Evolutionary conservation across 2,797 vertebrate species (phyloP), one percentile per base, ranked within the genome.

Genomic region (Esox lucius): DNA sequence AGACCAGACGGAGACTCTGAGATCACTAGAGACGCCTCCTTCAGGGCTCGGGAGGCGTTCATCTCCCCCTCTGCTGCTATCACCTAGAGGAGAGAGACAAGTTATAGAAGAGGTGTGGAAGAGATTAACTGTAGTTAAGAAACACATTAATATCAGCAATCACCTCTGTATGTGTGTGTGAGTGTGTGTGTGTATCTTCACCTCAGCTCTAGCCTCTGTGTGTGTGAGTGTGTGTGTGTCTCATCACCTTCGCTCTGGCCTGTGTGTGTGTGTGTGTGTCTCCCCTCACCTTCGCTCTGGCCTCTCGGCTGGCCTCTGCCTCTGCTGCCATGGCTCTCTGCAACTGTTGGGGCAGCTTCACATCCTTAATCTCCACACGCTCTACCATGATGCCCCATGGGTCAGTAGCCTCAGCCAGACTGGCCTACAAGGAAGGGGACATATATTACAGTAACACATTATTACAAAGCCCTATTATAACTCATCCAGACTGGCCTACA

Each of bases 271-370:
- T n/a, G n/a, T n/a, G n/a, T n/a, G n/a, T n/a, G n/a, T n/a, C n/a
- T n/a, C n/a, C n/a, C n/a, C n/a, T n/a, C n/a, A n/a, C n/a, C n/a
- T n/a, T n/a, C n/a, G n/a, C n/a, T n/a, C n/a, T n/a, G n/a, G n/a
- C n/a, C n/a, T n/a, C n/a, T n/a, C n/a, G n/a, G n/a, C n/a, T n/a
- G n/a, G n/a, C n/a, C n/a, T n/a, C n/a, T n/a, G n/a, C 94, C 68
- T 95, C 94, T 0, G 94, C 94, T 0, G 94, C 94, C 94, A 95
- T 95, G 68, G 93, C 93, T 82, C 94, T 94, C 87, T 94, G 94
- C 75, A 95, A 75, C 86, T 94, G 93, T 5, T 76, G 28, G 0
- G 94, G 94, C 78, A 95, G 86, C 80, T 94, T 95, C 66, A 95
- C 93, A 28, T 95, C 94, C 87, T 95, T 95, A 51, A 95, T 94